Percentiles rank a stretch among this genome's conserved stretches.
Evolutionary conservation across 23 tunicate genomes (phyloP).

Genomic region (Ascidia mentula): DNA sequence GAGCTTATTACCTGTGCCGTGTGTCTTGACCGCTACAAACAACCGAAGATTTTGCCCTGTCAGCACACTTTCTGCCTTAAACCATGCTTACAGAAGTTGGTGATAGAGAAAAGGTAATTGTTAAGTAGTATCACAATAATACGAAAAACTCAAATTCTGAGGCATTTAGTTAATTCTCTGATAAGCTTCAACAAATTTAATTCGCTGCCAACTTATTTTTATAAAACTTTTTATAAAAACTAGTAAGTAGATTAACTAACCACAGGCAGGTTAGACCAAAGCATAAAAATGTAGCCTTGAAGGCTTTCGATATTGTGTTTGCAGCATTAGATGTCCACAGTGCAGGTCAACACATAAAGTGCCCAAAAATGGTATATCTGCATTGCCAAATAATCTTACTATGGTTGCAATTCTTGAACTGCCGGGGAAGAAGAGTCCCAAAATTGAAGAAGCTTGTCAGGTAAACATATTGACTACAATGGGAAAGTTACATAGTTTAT

Average conservation of each 20-base stretch:
- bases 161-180: too few relatives aligned
- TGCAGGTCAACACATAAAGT: conserved; percentile 33
- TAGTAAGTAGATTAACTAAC: not conserved
- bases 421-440: not conserved
- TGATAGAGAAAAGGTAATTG: conserved; percentile 35
- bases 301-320: too few relatives aligned
- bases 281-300: too few relatives aligned
- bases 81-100: conserved; percentile 44
- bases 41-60: conserved; percentile 57
- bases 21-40: conserved; percentile 47
- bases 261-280: too few relatives aligned
- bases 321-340: conserved; percentile 41
- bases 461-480: not conserved
- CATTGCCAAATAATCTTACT: conserved; percentile 40
- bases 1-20: conserved; percentile 51
- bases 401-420: conserved; percentile 40
- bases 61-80: conserved; percentile 58
- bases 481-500: not conserved
- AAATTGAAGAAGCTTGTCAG: conserved; percentile 25
- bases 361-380: conserved; percentile 29
- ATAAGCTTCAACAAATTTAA: too few relatives aligned
- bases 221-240: not conserved
- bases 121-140: too few relatives aligned
- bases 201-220: not conserved
- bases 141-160: too few relatives aligned